These are phyloP conservation scores for Oscheius sp. DNA, from an alignment of 2,888 invertebrate species.

Conservation along the genomic window DNA sequence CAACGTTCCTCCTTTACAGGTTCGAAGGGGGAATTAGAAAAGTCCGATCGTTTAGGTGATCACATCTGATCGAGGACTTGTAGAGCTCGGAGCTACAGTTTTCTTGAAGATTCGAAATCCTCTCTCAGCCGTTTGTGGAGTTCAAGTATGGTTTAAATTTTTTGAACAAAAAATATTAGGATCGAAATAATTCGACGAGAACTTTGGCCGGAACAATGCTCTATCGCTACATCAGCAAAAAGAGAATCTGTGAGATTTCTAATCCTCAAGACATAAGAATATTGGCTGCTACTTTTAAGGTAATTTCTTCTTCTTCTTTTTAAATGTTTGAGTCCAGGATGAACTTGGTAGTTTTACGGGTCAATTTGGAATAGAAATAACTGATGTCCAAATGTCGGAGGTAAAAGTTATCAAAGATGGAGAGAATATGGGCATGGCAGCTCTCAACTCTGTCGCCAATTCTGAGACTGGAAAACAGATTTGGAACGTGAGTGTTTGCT, in stretches of 20 bases:
- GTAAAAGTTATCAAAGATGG: slow-evolving; percentile 61
- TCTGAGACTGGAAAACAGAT: slow-evolving; percentile 56
- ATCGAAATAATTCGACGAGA: slow-evolving; percentile 71
- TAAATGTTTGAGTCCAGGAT: slow-evolving; percentile 56
- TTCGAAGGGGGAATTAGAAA: slow-evolving; percentile 35
- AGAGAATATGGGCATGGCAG: slow-evolving; percentile 62
- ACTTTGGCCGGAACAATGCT: slow-evolving; percentile 71
- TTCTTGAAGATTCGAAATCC: slow-evolving; percentile 71
- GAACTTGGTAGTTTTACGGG: slow-evolving; percentile 70
- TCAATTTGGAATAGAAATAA: slow-evolving; percentile 71
- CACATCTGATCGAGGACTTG: slow-evolving; percentile 71
- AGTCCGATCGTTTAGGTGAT: slow-evolving; percentile 60
- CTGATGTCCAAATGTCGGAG: slow-evolving; percentile 71
- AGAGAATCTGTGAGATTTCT: slow-evolving; percentile 65
- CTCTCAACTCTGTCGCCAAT: slow-evolving; percentile 48
- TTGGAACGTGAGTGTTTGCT: slow-evolving; percentile 38
- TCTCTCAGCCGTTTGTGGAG: slow-evolving; percentile 70
- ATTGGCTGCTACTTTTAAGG: slow-evolving; percentile 53
- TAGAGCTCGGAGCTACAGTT: slow-evolving; percentile 73
- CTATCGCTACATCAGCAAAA: slow-evolving; percentile 70
- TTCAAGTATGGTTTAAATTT: too few species aligned
- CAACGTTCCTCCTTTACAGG: slow-evolving; percentile 73
- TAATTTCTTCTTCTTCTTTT: slow-evolving; percentile 11
- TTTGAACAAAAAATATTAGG: too few species aligned
- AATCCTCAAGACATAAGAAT: slow-evolving; percentile 50